Conservation (phyloP, 2,797 vertebrate genomes). For the Falco novaeseelandiae region DNA sequence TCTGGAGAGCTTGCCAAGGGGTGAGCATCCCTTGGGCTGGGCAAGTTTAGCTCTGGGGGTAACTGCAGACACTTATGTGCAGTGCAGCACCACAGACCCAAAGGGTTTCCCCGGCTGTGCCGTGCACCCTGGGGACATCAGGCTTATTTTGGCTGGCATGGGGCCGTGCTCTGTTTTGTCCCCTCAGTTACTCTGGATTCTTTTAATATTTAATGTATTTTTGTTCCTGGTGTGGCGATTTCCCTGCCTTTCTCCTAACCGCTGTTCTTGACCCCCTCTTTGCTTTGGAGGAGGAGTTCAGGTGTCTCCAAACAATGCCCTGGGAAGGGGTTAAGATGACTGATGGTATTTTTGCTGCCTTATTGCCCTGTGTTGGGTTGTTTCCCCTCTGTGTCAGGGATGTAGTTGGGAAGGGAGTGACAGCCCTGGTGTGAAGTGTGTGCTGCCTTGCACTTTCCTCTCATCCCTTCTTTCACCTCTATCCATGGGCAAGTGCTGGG, state of each 20-base stretch:
- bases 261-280: not conserved
- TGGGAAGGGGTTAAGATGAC: not conserved
- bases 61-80: not conserved
- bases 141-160: not conserved
- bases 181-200: not conserved
- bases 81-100: not conserved
- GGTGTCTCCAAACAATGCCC: not conserved
- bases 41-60: not conserved
- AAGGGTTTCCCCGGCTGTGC: not conserved
- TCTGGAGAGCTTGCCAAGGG: not conserved
- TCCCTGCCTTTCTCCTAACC: not conserved
- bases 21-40: not conserved
- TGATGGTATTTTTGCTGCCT: not conserved
- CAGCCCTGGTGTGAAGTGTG: not conserved
- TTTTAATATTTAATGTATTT: not conserved
- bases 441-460: not conserved
- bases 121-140: not conserved
- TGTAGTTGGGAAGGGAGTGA: not conserved
- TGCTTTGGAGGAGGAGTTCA: not conserved
- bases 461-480: not conserved
- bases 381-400: not conserved
- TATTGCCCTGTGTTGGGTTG: not conserved
- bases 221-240: not conserved
- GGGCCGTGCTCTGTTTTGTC: rapidly evolving
- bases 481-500: rapidly evolving